Evolutionary conservation across 2,888 invertebrate species (phyloP).

Genomic region (Sisyra terminalis): DNA sequence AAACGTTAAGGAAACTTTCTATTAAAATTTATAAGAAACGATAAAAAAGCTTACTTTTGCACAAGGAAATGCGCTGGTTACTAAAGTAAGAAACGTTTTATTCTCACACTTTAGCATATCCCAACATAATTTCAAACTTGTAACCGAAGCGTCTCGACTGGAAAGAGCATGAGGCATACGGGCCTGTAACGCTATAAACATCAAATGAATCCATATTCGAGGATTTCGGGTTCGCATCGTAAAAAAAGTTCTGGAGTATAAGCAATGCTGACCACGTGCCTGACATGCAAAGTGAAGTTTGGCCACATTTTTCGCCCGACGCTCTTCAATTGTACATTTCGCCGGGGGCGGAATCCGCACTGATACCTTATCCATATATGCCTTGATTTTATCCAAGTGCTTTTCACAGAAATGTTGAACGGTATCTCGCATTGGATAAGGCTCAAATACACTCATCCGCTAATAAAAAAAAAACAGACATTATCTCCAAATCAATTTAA

Average conservation of each 20-base stretch:
- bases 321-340: conserved; percentile 82
- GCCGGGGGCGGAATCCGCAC: conserved; percentile 77
- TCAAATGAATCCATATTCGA: conserved; percentile 85
- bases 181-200: conserved; percentile 87
- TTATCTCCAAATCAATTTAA: not conserved
- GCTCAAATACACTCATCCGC: conserved; percentile 74
- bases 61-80: conserved; percentile 87
- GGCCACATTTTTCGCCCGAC: conserved; percentile 71
- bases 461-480: conserved; percentile 24
- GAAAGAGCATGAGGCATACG: conserved; percentile 61
- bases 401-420: conserved; percentile 95
- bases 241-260: conserved; percentile 67
- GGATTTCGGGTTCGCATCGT: conserved; percentile 67
- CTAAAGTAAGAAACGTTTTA: conserved; percentile 74
- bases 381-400: conserved; percentile 79
- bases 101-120: conserved; percentile 85
- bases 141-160: conserved; percentile 64
- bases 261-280: conserved; percentile 65
- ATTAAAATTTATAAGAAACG: too few species aligned
- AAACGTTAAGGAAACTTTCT: too few species aligned
- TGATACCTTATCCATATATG: conserved; percentile 78
- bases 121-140: conserved; percentile 82
- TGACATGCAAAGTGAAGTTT: conserved; percentile 84
- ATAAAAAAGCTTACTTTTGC: conserved; percentile 40
- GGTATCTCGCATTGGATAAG: conserved; percentile 80